phyloP scores from a whole-genome alignment of 2,888 invertebrate species.

The Habroteleia sp. region DNA sequence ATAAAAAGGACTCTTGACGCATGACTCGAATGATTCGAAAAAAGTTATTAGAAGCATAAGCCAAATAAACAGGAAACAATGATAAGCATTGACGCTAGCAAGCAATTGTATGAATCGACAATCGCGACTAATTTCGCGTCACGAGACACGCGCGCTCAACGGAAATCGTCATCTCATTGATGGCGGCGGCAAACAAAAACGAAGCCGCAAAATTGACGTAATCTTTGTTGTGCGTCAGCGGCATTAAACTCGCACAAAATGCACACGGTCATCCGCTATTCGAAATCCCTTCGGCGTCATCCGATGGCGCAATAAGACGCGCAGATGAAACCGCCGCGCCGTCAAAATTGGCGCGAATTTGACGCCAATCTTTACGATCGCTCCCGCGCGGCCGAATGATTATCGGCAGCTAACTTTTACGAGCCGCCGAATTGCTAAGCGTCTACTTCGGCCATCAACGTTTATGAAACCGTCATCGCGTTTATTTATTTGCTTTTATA shows the following conservation, averaged over 20 bases:
- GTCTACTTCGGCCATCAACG: too few species aligned
- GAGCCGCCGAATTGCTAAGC: too few species aligned
- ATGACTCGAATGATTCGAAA: background rate
- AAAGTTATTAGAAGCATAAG: background rate
- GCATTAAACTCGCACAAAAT: background rate
- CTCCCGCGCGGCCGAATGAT: too few species aligned
- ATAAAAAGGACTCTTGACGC: too few species aligned
- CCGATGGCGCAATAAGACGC: background rate
- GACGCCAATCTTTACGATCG: too few species aligned
- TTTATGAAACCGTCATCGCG: too few species aligned
- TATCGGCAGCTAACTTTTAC: too few species aligned
- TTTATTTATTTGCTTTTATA: too few species aligned
- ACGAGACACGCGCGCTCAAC: constrained; percentile 3
- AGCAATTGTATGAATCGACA: background rate
- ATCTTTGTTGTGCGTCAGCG: constrained; percentile 11
- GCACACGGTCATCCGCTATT: constrained; percentile 4
- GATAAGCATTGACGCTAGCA: constrained; percentile 1
- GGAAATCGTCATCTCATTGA: constrained; percentile 31
- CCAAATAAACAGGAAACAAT: constrained; percentile 1
- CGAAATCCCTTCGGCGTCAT: constrained; percentile 2
- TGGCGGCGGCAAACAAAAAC: constrained; percentile 3
- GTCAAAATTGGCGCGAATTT: too few species aligned
- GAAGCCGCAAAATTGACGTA: constrained; percentile 11
- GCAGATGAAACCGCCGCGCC: too few species aligned
- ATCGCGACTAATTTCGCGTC: constrained; percentile 25